Evolutionary conservation across 2,797 vertebrate species (phyloP).

Genomic region (Trichosurus vulpecula): DNA sequence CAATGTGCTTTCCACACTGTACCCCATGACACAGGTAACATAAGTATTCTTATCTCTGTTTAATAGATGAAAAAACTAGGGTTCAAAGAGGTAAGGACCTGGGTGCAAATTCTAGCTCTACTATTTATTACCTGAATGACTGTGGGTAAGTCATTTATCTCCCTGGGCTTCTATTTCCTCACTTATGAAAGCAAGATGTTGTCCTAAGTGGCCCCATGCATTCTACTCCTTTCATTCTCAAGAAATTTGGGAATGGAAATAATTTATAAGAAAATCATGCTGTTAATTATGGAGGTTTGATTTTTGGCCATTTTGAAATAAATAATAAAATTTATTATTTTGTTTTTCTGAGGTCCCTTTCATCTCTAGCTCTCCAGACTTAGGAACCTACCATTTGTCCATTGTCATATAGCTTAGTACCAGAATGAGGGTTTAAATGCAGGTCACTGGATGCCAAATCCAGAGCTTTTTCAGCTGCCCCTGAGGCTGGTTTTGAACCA

Average conservation of each 20-base stretch:
- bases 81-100: neutral
- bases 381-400: neutral
- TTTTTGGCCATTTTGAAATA: neutral
- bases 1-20: neutral
- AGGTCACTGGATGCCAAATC: neutral
- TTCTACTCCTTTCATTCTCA: neutral
- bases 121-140: neutral
- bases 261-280: neutral
- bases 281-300: neutral
- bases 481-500: neutral
- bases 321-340: neutral
- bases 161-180: neutral
- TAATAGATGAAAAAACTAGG: neutral
- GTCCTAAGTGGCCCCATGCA: neutral
- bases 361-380: neutral
- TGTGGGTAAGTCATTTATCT: neutral
- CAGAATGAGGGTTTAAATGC: neutral
- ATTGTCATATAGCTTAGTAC: neutral
- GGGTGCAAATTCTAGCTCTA: neutral
- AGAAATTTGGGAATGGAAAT: neutral
- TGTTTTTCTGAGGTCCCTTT: neutral
- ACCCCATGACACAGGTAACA: neutral
- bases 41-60: neutral
- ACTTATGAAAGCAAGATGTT: neutral
- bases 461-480: neutral